Evolutionary conservation across 2,797 vertebrate genomes (phyloP).

Genomic region (Kryptolebias ocellatus): DNA sequence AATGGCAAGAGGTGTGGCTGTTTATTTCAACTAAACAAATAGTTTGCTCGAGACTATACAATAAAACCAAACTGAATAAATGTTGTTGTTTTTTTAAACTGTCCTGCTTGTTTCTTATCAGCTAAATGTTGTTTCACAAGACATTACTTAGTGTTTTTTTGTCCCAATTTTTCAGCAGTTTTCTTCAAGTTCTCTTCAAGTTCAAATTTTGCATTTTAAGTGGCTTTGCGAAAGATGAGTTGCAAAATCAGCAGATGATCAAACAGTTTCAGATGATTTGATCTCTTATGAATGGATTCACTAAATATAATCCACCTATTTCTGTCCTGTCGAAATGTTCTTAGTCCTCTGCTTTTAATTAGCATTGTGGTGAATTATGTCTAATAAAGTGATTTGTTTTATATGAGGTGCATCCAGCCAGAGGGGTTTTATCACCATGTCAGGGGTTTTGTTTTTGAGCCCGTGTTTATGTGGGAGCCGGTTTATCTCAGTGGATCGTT

Average conservation of each 20-base stretch:
- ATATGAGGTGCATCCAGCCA: slow-evolving; percentile 16
- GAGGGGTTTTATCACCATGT: slow-evolving; percentile 24
- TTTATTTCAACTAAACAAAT: too few relatives aligned
- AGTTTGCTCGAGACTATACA: too few relatives aligned
- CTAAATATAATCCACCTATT: neutral
- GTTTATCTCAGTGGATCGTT: slow-evolving; percentile 27
- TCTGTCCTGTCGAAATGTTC: slow-evolving; percentile 2
- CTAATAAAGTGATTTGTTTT: slow-evolving; percentile 9
- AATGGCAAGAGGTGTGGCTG: too few relatives aligned
- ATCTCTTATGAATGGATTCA: neutral
- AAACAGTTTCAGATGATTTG: neutral
- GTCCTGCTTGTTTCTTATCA: too few relatives aligned
- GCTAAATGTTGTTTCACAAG: too few relatives aligned
- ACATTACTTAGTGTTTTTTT: too few relatives aligned
- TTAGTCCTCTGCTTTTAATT: slow-evolving; percentile 11
- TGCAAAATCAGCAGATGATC: neutral
- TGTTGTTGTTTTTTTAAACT: too few relatives aligned
- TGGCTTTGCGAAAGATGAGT: neutral
- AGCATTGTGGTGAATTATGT: slow-evolving; percentile 8
- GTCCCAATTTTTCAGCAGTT: too few relatives aligned
- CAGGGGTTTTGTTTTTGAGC: slow-evolving; percentile 12
- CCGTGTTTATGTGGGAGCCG: slow-evolving; percentile 31
- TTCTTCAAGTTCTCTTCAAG: too few relatives aligned
- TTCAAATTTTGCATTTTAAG: neutral
- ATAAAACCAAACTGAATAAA: too few relatives aligned